Base-by-base conservation (phyloP, 1,140 invertebrate species). In the Varroa destructor region DNA sequence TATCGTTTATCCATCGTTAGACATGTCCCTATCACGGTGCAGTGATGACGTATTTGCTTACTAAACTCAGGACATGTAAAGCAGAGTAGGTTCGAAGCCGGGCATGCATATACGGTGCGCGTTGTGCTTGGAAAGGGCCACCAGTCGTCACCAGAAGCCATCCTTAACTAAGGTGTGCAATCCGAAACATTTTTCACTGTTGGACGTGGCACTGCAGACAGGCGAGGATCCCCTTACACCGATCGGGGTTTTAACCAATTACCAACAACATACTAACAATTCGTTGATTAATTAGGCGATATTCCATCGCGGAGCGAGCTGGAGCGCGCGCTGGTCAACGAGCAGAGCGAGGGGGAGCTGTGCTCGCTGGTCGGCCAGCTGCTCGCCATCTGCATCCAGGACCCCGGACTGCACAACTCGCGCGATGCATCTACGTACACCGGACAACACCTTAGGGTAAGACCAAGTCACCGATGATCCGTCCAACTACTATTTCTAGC, bases 351-450 rank as follows among this genome's bases (percentile, higher is more conserved):
- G 79, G 89, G 92, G 75, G 90, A 93, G 77, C 80, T 94, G 71
- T 77, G 94, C 14, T 90, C 88, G 36, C 87, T 96, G 6, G 85
- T 95, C 79, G 90, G 89, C 4, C 91, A 94, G 80, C 80, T 97
- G 0, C 80, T 96, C 5, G 88, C 92, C 0, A 92, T 91, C 79
- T 92, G 91, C 55, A 91, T 97, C 70, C 84, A 93, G 81, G 93
- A 97, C 82, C 92, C 93, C 0, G 93, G 93, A 0, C 89, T 96
- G 43, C 90, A 91, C 0, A 81, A 81, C 73, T 79, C 79, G 57
- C 71, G 72, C 56, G 74, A 74, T 43, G 74, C 74, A 46, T 43
- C 57, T 56, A 58, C 46, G 25, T 43, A 43, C 56, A 71, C n/a
- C 36, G 57, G 43, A 71, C 71, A 1, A 36, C 71, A 56, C n/a